Evolutionary conservation across 2,113 vertebrate species (phyloP), one percentile per base, ranked within the genome.

Genomic region (Petrocephalus microphthalmus): DNA sequence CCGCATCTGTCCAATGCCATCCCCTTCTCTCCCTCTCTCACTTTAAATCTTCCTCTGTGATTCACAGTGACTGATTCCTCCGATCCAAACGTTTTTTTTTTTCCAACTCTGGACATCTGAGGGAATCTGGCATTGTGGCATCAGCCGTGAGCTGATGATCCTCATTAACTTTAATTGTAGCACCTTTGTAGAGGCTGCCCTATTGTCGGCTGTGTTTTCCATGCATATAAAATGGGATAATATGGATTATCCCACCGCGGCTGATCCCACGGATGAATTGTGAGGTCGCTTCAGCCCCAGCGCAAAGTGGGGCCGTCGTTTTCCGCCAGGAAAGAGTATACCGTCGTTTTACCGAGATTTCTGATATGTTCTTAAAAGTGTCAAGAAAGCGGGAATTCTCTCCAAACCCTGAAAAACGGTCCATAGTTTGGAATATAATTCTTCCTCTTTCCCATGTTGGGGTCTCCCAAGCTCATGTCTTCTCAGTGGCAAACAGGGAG

Each of bases 401-500:
- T 20, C 33, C 37, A 45, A 45, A 64, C 8, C 29, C 13, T 74
- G 29, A 37, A 49, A 82, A 83, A n/a, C 22, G 20, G 45, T 64
- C 29, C 89, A 87, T 93, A 87, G 89, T 92, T 93, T 91, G 89
- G 90, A 29, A 54, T 52, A 20, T 37, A 53, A 56, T 47, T 33
- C 53, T 42, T 37, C 15, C 37, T 60, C 10, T 47, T 64, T 86
- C 37, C 7, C 19, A 29, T 85, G 25, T 33, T 7, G 10, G 52
- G 51, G 29, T 90, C 92, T 93, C 93, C 93, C 89, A 81, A 92
- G 89, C 90, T 93, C 64, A 93, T 95, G 60, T 88, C 71, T 93
- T 92, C 90, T 92, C 90, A 49, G 88, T 89, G 89, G 88, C 92
- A 91, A 92, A 91, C 89, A 91, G 90, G 93, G 93, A 93, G 93